phyloP scores from a whole-genome alignment of 2,797 vertebrate species.

The Eulemur rubriventer region DNA sequence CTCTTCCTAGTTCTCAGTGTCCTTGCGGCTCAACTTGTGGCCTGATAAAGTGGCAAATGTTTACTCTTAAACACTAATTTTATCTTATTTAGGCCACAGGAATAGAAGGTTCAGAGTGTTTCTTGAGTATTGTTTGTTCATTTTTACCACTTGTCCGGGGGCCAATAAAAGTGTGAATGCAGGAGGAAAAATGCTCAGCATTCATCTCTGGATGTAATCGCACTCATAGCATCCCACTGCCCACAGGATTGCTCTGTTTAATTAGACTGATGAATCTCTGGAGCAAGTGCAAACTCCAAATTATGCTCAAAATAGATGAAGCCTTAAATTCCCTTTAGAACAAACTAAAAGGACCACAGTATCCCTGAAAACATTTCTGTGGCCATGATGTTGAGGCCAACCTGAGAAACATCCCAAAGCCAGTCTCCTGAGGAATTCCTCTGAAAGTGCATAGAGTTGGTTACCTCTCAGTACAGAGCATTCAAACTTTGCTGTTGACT shows the following conservation, averaged over 20 bases:
- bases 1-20: background rate
- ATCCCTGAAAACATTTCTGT: background rate
- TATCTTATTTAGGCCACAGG: background rate
- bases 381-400: background rate
- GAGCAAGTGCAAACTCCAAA: background rate
- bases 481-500: background rate
- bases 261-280: background rate
- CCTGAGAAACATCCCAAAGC: background rate
- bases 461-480: background rate
- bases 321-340: background rate
- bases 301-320: slow-evolving; percentile 1
- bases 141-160: background rate
- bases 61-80: background rate
- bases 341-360: background rate
- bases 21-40: background rate
- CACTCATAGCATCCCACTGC: background rate
- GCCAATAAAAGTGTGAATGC: background rate
- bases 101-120: background rate
- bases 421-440: background rate
- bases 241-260: background rate
- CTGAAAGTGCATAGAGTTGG: background rate
- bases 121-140: background rate
- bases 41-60: background rate
- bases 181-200: background rate
- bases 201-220: background rate